Conservation (phyloP, 1,140 invertebrate species). For the Sinella curviseta region DNA sequence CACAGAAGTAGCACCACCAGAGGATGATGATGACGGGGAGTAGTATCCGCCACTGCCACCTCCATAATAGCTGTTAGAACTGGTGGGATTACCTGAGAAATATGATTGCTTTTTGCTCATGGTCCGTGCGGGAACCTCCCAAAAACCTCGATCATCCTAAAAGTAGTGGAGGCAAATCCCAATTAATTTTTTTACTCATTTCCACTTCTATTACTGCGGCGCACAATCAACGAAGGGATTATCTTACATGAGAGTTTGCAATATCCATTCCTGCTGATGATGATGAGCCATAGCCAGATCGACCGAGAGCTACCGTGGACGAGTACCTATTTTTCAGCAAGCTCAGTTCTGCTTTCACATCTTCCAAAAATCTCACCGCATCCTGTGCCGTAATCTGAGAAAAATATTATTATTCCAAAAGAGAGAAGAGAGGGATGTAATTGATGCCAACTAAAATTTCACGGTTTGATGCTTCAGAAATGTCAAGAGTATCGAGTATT, state of each 20-base stretch:
- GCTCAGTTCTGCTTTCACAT: constrained; percentile 70
- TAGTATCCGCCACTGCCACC: neutral
- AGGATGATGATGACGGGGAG: neutral
- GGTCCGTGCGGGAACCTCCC: neutral
- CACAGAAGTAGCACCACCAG: neutral
- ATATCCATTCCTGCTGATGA: neutral
- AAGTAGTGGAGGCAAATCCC: no score
- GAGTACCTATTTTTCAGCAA: constrained; percentile 65
- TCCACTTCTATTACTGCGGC: no score
- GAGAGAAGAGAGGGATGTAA: no score
- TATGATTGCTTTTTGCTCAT: constrained; percentile 1
- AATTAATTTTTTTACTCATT: no score
- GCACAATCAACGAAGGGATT: no score
- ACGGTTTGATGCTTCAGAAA: neutral
- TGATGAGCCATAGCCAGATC: neutral
- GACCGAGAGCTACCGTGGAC: constrained; percentile 54
- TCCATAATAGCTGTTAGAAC: neutral
- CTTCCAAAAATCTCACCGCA: constrained; percentile 70
- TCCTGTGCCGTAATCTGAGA: constrained; percentile 67
- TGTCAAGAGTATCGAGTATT: neutral
- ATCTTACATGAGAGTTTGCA: neutral
- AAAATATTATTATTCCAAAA: constrained; percentile 44
- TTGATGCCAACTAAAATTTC: no score
- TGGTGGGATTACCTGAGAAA: neutral
- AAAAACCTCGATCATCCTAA: constrained; percentile 8